These are phyloP conservation scores for Papilio polyxenes DNA, from an alignment of 1,140 invertebrate species.

Conservation along the genomic window DNA sequence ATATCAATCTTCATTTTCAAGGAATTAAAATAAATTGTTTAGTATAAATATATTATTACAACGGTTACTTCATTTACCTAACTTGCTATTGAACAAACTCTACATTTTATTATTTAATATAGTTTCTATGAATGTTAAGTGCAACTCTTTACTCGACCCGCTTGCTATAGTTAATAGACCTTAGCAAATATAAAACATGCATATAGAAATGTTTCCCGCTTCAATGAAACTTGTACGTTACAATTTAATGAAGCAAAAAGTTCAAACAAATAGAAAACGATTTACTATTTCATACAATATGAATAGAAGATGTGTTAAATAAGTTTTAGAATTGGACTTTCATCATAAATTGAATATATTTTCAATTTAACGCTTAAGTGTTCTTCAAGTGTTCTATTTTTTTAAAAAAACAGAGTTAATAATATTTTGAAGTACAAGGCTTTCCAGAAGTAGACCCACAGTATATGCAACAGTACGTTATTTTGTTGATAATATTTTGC, in stretches of 20 bases:
- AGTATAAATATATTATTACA: neutral
- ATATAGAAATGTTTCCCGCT: slow-evolving; percentile 8
- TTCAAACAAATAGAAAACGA: neutral
- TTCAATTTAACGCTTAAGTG: too few relatives aligned
- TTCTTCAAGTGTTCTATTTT: too few relatives aligned
- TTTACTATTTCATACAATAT: neutral
- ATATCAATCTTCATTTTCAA: neutral
- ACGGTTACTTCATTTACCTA: neutral
- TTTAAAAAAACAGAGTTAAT: too few relatives aligned
- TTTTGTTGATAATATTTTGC: neutral
- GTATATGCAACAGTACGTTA: neutral
- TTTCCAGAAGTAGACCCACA: too few relatives aligned
- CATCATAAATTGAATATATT: neutral
- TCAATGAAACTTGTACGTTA: slow-evolving; percentile 14
- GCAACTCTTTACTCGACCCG: slow-evolving; percentile 6
- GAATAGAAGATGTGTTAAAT: neutral
- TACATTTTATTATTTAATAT: neutral
- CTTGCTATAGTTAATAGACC: neutral
- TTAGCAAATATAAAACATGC: slow-evolving; percentile 18
- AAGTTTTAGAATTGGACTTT: neutral
- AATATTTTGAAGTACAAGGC: too few relatives aligned
- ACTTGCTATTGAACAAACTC: neutral
- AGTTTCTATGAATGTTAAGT: neutral
- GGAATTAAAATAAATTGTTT: neutral
- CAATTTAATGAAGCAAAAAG: slow-evolving; percentile 13